Conservation (phyloP, 2,797 vertebrate genomes). For the Anableps anableps region DNA sequence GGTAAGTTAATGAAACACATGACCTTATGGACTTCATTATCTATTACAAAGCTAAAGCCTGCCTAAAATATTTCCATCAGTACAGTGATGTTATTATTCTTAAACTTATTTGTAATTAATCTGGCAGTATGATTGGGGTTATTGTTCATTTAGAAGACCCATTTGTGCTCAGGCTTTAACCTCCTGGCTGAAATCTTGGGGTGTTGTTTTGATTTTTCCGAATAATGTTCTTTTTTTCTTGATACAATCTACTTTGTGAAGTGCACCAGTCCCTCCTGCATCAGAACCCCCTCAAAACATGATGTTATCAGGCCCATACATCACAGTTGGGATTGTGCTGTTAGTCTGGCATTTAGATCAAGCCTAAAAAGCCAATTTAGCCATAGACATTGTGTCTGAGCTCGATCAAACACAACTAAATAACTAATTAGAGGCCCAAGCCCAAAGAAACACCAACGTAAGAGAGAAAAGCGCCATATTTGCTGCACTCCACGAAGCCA, state of each 20-base stretch:
- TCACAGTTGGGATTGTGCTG: too few species aligned
- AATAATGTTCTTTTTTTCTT: background rate
- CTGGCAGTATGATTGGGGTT: background rate
- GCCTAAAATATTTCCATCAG: background rate
- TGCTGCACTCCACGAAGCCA: too few species aligned
- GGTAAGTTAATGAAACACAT: background rate
- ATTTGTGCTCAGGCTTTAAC: too few species aligned
- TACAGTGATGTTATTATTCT: background rate
- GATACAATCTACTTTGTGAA: too few species aligned
- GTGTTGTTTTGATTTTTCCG: background rate
- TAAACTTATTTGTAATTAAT: background rate
- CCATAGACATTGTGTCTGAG: background rate
- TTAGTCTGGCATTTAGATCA: background rate
- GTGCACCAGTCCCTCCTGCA: too few species aligned
- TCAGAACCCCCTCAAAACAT: background rate
- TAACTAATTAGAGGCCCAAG: background rate
- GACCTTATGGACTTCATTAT: background rate
- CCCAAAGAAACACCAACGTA: background rate
- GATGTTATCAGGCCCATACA: too few species aligned
- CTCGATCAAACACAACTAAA: background rate
- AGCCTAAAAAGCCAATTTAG: background rate
- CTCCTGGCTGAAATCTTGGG: too few species aligned
- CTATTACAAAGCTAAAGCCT: background rate
- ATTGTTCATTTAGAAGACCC: background rate
- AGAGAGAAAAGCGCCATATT: background rate